phyloP scores from a whole-genome alignment of 2,113 vertebrate species.

The Lycaon pictus region DNA sequence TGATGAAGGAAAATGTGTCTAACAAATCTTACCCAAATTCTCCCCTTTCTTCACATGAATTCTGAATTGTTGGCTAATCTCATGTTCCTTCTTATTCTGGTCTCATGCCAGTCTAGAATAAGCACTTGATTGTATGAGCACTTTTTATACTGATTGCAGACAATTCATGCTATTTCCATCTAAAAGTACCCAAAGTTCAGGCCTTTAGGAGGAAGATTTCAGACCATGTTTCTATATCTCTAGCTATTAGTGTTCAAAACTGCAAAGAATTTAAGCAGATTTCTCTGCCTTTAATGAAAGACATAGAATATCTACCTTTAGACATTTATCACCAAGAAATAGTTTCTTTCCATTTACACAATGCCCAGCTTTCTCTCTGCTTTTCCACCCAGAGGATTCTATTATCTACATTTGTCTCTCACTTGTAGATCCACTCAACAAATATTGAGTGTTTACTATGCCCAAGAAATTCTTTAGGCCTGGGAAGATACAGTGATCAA shows the following conservation, averaged over 20 bases:
- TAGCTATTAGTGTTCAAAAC: neutral
- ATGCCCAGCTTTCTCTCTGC: neutral
- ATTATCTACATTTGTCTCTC: neutral
- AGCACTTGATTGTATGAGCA: neutral
- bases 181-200: neutral
- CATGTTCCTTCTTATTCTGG: neutral
- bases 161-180: neutral
- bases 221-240: neutral
- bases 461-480: neutral
- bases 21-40: neutral
- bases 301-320: neutral
- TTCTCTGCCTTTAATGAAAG: neutral
- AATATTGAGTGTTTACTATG: neutral
- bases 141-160: slow-evolving; percentile 22
- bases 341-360: neutral
- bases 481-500: neutral
- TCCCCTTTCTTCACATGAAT: neutral
- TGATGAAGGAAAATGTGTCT: neutral
- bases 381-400: neutral
- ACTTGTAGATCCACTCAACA: neutral
- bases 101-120: neutral
- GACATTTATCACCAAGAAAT: neutral
- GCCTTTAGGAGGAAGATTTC: neutral
- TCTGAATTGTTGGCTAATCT: neutral
- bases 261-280: neutral